These are phyloP conservation scores for Drosophila kanapiae DNA, from an alignment of 1,140 invertebrate species.

Conservation along the genomic window DNA sequence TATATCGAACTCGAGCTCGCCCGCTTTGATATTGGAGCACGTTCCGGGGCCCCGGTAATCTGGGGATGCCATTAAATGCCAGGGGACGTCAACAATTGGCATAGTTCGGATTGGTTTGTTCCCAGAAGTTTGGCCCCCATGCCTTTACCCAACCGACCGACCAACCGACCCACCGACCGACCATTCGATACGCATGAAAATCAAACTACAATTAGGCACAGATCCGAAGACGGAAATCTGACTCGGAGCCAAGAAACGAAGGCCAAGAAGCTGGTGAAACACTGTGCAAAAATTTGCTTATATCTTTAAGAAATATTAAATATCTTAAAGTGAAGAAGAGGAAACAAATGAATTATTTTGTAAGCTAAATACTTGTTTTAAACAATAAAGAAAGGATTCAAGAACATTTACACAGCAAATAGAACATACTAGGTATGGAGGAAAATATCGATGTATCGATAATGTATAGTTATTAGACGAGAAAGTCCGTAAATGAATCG, in stretches of 20 bases:
- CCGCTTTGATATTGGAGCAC: conserved; percentile 59
- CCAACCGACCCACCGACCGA: neutral
- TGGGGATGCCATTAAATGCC: conserved; percentile 67
- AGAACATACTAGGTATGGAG: too few relatives aligned
- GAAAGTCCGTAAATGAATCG: too few relatives aligned
- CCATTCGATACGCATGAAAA: conserved; percentile 80
- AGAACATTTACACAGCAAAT: neutral
- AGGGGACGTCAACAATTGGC: conserved; percentile 45
- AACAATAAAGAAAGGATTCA: neutral
- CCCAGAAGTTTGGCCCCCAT: conserved; percentile 40
- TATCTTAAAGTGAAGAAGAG: too few relatives aligned
- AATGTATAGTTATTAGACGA: too few relatives aligned
- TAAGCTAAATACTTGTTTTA: too few relatives aligned
- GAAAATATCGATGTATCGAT: too few relatives aligned
- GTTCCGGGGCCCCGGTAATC: conserved; percentile 63
- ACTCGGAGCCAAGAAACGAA: conserved; percentile 16
- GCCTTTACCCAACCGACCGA: too few relatives aligned
- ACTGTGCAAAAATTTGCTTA: neutral
- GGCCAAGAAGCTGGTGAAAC: neutral
- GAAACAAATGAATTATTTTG: neutral
- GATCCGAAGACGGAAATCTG: conserved; percentile 36
- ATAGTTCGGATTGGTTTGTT: conserved; percentile 38
- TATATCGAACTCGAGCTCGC: conserved; percentile 36
- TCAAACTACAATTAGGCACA: conserved; percentile 81
- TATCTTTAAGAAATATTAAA: neutral